Conservation (phyloP, 2,113 vertebrate genomes). For the Saguinus midas region DNA sequence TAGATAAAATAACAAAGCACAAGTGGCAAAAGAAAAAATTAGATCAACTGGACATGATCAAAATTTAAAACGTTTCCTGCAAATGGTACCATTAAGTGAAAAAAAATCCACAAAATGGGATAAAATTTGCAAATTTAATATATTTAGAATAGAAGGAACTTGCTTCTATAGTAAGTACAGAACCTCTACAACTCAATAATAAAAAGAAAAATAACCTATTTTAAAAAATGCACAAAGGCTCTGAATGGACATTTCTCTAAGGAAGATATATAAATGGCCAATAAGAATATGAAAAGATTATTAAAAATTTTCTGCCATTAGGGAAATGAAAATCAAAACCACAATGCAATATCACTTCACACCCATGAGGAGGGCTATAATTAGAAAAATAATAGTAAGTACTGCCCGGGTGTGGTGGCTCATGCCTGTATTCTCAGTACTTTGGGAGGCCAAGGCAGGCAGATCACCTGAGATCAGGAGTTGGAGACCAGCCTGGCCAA, state of each 20-base stretch:
- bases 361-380: background rate
- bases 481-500: too few relatives aligned
- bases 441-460: too few relatives aligned
- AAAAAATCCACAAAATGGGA: background rate
- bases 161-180: background rate
- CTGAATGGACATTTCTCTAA: background rate
- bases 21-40: background rate
- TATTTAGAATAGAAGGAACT: background rate
- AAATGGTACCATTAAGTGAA: background rate
- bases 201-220: background rate
- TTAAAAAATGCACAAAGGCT: background rate
- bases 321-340: background rate
- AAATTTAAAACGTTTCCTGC: background rate
- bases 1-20: background rate
- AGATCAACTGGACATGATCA: background rate
- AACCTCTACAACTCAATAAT: background rate
- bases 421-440: too few relatives aligned
- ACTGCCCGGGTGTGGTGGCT: fast-evolving
- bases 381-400: background rate
- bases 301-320: background rate
- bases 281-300: background rate
- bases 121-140: background rate
- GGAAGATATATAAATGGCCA: background rate
- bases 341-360: background rate
- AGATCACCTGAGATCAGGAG: too few relatives aligned